Evolutionary conservation across 2,113 vertebrate species (phyloP).

Genomic region (Oncorhynchus masou): DNA sequence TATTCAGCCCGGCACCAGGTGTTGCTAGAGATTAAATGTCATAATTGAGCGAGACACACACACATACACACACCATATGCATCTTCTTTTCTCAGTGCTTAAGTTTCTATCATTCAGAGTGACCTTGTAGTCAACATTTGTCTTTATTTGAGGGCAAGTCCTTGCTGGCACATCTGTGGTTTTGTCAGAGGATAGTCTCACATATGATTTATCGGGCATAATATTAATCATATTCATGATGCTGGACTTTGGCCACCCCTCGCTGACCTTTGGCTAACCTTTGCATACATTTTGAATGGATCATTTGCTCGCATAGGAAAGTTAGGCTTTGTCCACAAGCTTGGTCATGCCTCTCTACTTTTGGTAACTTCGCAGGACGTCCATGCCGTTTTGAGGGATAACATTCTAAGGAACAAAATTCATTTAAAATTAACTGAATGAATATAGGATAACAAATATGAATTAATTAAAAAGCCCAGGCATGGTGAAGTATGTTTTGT

Average conservation of each 20-base stretch:
- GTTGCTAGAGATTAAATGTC: slow-evolving; percentile 58
- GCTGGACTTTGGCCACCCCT: slow-evolving; percentile 37
- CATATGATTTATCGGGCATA: slow-evolving; percentile 55
- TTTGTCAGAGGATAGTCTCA: slow-evolving; percentile 50
- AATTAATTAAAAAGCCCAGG: background rate
- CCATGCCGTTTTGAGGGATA: background rate
- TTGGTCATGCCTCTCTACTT: background rate
- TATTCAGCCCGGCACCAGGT: slow-evolving; percentile 42
- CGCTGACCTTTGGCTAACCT: slow-evolving; percentile 35
- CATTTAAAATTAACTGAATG: background rate
- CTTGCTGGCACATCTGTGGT: slow-evolving; percentile 35
- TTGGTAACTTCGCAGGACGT: background rate
- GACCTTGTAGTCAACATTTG: slow-evolving; percentile 56
- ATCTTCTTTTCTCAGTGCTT: slow-evolving; percentile 32
- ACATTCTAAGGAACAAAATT: background rate
- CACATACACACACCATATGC: slow-evolving; percentile 17
- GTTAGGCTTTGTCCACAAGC: background rate
- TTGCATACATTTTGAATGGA: slow-evolving; percentile 34
- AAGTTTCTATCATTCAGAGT: slow-evolving; percentile 34
- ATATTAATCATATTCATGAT: slow-evolving; percentile 57
- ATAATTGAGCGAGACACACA: slow-evolving; percentile 45
- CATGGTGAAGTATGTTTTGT: background rate
- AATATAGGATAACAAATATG: background rate
- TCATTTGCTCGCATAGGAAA: slow-evolving; percentile 33
- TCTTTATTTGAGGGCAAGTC: slow-evolving; percentile 33